Base-by-base conservation (phyloP, 2,797 vertebrate species). In the Caiman crocodilus region DNA sequence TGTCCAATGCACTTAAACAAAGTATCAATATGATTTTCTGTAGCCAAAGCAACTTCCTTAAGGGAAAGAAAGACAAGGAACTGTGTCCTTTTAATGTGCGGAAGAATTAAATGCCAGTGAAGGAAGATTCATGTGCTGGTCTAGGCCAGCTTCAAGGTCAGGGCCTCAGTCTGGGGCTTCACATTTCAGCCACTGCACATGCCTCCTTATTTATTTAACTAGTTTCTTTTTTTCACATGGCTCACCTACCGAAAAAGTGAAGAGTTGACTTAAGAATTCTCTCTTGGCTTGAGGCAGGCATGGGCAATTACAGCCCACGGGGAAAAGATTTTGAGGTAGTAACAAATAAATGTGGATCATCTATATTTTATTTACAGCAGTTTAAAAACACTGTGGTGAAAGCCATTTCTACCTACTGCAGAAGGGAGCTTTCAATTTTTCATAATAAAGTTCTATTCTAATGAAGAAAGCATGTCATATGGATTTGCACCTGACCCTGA, bases 211-310 rank as follows among this genome's bases (percentile, higher is more conserved):
- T 30, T 16, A 73, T 88, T 90, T 25, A 2, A 82, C 76, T 69
- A 82, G 74, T 91, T 4, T 90, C 74, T 64, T 92, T 26, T 26
- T 63, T 84, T 84, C 26, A 82, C 90, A 60, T 89, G 87, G 13
- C 61, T 93, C 90, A 16, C 93, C 0, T 0, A 92, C 76, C 60
- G 84, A 89, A 82, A 56, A 55, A 88, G 91, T 63, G 69, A 89
- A 35, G 57, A 71, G 86, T 90, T 94, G 89, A 92, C 81, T 94
- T 84, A 93, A 95, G 79, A 92, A 32, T 2, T 12, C 56, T 18
- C 50, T 60, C 86, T 79, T 79, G 4, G 59, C 85, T 93, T 16
- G 79, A 89, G 65, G 8, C 10, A 90, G 63, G 35, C 76, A 94
- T 5, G 26, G 87, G 88, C 91, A 94, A 94, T 50, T 76, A 73